phyloP scores from a whole-genome alignment of 2,888 invertebrate genomes.

The Tinea pellionella region DNA sequence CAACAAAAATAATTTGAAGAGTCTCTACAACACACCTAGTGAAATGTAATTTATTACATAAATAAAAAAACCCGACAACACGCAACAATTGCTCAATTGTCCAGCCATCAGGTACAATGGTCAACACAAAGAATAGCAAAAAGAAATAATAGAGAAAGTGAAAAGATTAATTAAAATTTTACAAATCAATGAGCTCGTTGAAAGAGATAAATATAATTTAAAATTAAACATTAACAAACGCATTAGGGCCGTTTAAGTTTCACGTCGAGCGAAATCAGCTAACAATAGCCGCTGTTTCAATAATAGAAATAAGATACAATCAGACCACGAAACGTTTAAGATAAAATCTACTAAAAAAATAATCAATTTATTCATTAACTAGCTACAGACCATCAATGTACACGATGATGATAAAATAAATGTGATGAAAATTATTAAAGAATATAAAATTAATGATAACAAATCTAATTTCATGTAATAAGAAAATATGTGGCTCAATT shows the following conservation, averaged over 20 bases:
- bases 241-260: constrained; percentile 25
- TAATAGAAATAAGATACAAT: constrained; percentile 19
- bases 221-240: constrained; percentile 29
- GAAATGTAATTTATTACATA: no score
- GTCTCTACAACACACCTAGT: background rate
- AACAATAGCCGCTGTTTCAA: constrained; percentile 30
- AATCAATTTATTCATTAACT: no score
- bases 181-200: constrained; percentile 39
- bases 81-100: background rate
- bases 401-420: no score
- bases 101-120: background rate
- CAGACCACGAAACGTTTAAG: constrained; percentile 16
- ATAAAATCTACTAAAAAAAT: constrained; percentile 23
- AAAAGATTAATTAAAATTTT: constrained; percentile 41
- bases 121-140: constrained; percentile 2
- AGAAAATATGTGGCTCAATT: no score
- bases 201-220: constrained; percentile 26
- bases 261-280: constrained; percentile 31
- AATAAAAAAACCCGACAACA: background rate
- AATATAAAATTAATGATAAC: no score
- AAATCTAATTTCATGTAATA: no score
- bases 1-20: background rate
- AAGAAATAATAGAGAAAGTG: constrained; percentile 31
- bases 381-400: no score
- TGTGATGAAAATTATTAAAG: no score